Percentiles rank a stretch among this genome's conserved stretches.
phyloP scores from a whole-genome alignment of 2,113 vertebrate species.

The Isurus oxyrinchus region DNA sequence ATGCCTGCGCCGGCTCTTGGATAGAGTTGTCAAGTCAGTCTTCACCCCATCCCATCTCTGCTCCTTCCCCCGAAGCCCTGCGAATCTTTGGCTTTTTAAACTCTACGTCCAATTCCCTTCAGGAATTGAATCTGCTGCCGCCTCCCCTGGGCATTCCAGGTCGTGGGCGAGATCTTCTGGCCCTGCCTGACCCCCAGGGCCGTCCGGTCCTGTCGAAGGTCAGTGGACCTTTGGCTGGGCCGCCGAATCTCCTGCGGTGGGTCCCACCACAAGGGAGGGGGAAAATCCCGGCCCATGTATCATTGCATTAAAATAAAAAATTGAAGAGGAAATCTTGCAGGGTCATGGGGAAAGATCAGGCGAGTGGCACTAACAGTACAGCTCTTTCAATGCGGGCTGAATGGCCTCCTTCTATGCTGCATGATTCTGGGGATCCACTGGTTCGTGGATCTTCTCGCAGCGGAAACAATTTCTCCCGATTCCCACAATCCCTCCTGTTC shows the following conservation, averaged over 20 bases:
- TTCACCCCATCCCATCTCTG: neutral
- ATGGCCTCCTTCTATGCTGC: neutral
- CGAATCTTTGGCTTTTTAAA: neutral
- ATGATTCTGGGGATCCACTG: neutral
- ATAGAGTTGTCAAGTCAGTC: neutral
- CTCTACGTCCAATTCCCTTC: neutral
- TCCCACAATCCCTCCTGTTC: neutral
- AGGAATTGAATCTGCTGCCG: neutral
- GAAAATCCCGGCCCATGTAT: too few species aligned
- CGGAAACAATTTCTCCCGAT: neutral
- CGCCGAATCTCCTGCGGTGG: too few species aligned
- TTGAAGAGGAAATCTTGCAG: neutral
- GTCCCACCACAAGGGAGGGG: too few species aligned
- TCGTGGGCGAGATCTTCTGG: too few species aligned
- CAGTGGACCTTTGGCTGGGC: too few species aligned
- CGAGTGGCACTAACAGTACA: neutral
- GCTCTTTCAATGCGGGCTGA: neutral
- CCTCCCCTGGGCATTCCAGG: neutral
- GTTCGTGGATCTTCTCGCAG: neutral
- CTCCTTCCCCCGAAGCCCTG: neutral
- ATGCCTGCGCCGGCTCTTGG: neutral
- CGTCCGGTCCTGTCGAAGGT: too few species aligned
- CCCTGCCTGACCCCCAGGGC: too few species aligned
- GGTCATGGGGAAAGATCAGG: neutral
- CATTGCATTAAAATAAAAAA: neutral